phyloP scores from a whole-genome alignment of 2,113 vertebrate genomes.

The Carollia perspicillata region DNA sequence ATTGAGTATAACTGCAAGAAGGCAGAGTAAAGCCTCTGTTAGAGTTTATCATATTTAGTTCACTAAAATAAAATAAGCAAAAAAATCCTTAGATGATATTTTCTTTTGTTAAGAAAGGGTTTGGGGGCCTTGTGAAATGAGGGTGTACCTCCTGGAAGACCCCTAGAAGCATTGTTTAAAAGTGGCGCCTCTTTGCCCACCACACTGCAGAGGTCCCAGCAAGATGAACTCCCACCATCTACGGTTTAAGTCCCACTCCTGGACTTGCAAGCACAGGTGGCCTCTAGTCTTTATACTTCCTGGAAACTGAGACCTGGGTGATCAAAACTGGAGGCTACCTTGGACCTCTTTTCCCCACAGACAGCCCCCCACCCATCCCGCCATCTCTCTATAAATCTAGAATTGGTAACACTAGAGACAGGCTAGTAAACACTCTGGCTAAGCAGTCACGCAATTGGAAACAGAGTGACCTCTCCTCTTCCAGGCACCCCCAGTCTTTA shows the following conservation, averaged over 20 bases:
- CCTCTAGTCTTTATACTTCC: neutral
- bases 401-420: neutral
- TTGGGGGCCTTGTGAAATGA: neutral
- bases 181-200: neutral
- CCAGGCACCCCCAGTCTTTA: neutral
- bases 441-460: neutral
- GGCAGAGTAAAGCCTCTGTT: neutral
- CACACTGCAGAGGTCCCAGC: neutral
- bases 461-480: neutral
- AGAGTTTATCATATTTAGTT: neutral
- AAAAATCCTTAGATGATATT: neutral
- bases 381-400: neutral
- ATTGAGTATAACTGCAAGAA: neutral
- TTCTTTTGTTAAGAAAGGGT: neutral
- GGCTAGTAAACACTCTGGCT: neutral
- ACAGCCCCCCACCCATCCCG: rapidly evolving
- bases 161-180: neutral
- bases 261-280: neutral
- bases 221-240: neutral
- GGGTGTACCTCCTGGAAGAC: neutral
- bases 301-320: neutral
- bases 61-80: neutral
- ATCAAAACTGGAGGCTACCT: neutral
- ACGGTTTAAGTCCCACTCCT: rapidly evolving
- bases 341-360: neutral